Evolutionary conservation across 2,113 vertebrate species (phyloP).

Genomic region (Pomatorhinus ruficollis): DNA sequence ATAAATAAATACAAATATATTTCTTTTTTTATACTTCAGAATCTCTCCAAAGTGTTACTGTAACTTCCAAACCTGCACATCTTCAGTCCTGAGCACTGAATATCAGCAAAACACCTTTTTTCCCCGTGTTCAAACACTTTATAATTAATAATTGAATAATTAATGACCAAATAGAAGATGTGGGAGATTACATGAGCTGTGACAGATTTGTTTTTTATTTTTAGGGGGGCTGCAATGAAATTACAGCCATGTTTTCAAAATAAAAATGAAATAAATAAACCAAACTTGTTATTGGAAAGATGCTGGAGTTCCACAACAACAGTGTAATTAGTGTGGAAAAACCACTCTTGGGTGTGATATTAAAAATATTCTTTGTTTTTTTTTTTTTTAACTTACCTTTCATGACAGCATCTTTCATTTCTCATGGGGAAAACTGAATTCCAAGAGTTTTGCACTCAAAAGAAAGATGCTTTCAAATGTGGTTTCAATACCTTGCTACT

Average conservation of each 20-base stretch:
- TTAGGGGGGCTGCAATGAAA: not conserved
- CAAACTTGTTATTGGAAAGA: not conserved
- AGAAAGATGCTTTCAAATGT: not conserved
- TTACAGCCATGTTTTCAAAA: not conserved
- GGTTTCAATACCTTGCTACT: not conserved
- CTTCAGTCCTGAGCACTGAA: not conserved
- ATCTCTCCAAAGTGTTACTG: not conserved
- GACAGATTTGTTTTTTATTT: not conserved
- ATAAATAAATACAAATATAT: not conserved
- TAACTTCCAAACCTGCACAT: not conserved
- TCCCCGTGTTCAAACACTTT: not conserved
- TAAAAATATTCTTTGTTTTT: not conserved
- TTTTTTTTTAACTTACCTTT: not conserved
- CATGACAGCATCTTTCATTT: not conserved
- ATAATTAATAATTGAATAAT: not conserved
- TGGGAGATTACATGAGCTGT: not conserved
- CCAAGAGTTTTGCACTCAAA: not conserved
- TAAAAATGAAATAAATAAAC: not conserved
- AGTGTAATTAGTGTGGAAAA: not conserved
- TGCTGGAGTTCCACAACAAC: rapidly evolving
- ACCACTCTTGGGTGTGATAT: not conserved
- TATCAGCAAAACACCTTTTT: not conserved
- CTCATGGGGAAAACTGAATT: not conserved
- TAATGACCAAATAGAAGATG: not conserved
- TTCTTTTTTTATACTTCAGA: not conserved